A percentile compares a stretch with the other conserved stretches of the same genome.
Evolutionary conservation across 2,888 invertebrate genomes (phyloP).

Genomic region (Cordilura impudica): DNA sequence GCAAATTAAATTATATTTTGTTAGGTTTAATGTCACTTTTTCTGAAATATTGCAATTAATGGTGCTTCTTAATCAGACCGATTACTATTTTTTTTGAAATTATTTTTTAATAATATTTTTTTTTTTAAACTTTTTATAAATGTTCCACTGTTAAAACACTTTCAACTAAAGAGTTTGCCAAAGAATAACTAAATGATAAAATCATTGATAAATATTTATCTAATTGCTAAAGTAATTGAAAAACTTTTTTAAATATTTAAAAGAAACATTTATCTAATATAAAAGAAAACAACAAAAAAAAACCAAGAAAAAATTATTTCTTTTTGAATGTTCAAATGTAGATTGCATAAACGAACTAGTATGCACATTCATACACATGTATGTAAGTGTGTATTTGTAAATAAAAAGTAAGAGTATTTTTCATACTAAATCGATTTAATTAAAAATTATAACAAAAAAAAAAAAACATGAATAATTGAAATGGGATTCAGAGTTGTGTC

Average conservation of each 20-base stretch:
- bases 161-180: not conserved
- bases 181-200: constrained; percentile 20
- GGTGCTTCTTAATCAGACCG: too few species aligned
- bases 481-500: not conserved
- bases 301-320: too few species aligned
- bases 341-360: too few species aligned
- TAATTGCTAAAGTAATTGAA: constrained; percentile 42
- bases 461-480: not conserved
- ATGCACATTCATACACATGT: too few species aligned
- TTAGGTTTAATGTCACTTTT: too few species aligned
- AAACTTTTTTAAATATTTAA: constrained; percentile 25
- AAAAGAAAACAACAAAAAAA: not conserved
- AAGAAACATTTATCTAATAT: not conserved
- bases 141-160: not conserved
- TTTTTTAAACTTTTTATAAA: too few species aligned
- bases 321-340: too few species aligned
- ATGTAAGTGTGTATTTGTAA: too few species aligned
- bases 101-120: too few species aligned
- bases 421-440: not conserved
- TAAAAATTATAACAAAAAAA: not conserved
- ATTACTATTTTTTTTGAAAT: too few species aligned
- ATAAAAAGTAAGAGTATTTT: not conserved
- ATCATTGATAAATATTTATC: constrained; percentile 42
- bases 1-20: too few species aligned
- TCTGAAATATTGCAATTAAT: too few species aligned